Base-by-base conservation (phyloP, 2,888 invertebrate genomes). In the Ceramica pisi region DNA sequence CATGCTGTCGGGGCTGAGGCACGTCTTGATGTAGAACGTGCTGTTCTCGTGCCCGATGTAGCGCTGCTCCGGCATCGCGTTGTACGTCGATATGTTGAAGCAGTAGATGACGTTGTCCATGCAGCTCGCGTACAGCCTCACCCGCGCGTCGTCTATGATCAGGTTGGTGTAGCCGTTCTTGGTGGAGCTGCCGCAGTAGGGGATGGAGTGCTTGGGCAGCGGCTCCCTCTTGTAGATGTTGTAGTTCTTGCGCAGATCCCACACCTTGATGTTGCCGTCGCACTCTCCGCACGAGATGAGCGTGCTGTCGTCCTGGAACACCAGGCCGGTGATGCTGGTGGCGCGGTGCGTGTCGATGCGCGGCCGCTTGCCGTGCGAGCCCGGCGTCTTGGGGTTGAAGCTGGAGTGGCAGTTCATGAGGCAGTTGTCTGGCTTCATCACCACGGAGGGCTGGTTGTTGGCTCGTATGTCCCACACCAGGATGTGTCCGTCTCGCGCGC, bases 181-280 rank as follows among this genome's bases (percentile, higher is more conserved):
- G 1, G 97, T 96, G 23, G 97, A 98, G 74, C 96, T 96, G 10
- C 98, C 98, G 50, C 97, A 96, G 90, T 98, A 98, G 0, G 97
- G 97, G 81, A 99, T 97, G 19, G 96, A 96, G 86, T 97, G 96
- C 84, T 97, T 97, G 0, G 99, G 97, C 56, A 97, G 88, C 0
- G 98, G 98, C 73, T 97, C 97, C 63, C 97, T 96, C 87, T 97
- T 97, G 85, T 97, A 96, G 7, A 95, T 95, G 16, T 96, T 97
- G 90, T 98, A 98, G 88, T 97, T 98, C 89, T 98, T 98, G 46
- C 99, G 95, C 41, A 98, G 91, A 92, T 99, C 99, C 98, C 98
- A 98, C 2, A 98, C 97, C 93, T 98, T 98, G 68, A 99, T 97
- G 78, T 97, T 94, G 0, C 98, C 98, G 93, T 99, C 99, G 56